Evolutionary conservation across 2,797 vertebrate species (phyloP), one percentile per base, ranked within the genome.

Genomic region (Mergus octosetaceus): DNA sequence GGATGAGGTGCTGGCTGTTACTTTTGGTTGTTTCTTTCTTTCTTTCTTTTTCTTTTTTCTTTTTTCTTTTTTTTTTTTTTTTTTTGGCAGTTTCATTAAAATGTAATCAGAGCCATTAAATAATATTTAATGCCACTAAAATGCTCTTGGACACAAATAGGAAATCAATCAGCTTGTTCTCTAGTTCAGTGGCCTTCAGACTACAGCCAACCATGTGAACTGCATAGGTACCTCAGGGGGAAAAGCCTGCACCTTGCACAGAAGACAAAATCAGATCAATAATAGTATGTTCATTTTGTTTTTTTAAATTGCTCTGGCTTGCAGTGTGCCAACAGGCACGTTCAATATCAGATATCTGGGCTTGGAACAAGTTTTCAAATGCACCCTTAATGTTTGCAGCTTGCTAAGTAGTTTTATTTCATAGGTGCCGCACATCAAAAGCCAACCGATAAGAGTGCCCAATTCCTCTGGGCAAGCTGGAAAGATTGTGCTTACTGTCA

Each of bases 81-180:
- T 58, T 94, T 91, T 94, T 95, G 30, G 66, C 91, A 77, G 87
- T 93, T 91, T 77, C 86, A 91, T 96, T 96, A 96, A 97, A 97
- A 91, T 89, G 93, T 95, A 95, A 92, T 93, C 90, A 93, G 91
- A 73, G 66, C 70, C 65, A 62, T 94, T 95, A 95, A 96, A 95
- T 94, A 96, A 94, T 96, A 97, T 96, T 96, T 95, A 92, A 77
- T 85, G 85, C 74, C 60, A 74, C 87, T 75, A 27, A 84, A 95
- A 34, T 61, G 45, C 75, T 85, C 53, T 93, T 96, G 83, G 85
- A 87, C 88, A 81, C 38, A 86, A 95, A 97, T 86, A 93, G 92
- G 89, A 98, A 97, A 97, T 97, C 97, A 94, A 92, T 97, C 84
- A 30, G 15, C 93, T 96, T 95, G 90, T 91, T 83, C 68, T 96